Evolutionary conservation across 2,797 vertebrate genomes (phyloP).

Genomic region (Siniperca obscura): DNA sequence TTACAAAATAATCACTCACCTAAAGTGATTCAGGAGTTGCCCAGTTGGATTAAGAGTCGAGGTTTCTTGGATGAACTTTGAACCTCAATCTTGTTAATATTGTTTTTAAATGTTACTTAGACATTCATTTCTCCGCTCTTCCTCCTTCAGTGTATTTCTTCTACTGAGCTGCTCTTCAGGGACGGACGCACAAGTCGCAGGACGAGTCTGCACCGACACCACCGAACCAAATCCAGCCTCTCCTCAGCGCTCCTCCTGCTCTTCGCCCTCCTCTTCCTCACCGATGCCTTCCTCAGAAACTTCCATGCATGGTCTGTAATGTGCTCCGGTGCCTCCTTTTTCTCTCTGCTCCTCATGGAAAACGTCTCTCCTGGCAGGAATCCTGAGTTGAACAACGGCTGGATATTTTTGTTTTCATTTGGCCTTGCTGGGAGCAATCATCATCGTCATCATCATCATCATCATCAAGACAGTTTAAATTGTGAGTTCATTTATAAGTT

Average conservation of each 20-base stretch:
- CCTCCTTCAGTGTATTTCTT: conserved; percentile 84
- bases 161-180: conserved; percentile 76
- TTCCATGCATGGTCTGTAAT: conserved; percentile 26
- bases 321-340: conserved; percentile 40
- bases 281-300: conserved; percentile 52
- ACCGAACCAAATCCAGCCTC: conserved; percentile 22
- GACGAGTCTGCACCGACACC: conserved; percentile 28
- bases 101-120: not conserved
- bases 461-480: not conserved
- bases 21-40: no score
- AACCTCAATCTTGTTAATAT: not conserved
- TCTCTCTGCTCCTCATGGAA: not conserved
- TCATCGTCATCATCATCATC: no score
- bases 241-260: conserved; percentile 35
- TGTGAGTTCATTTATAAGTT: not conserved
- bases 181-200: conserved; percentile 22
- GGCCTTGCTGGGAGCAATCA: not conserved
- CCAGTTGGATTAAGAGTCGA: no score
- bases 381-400: not conserved
- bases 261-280: conserved; percentile 35
- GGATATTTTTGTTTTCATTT: not conserved
- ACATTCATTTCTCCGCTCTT: not conserved
- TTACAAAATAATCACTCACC: no score
- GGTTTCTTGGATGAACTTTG: no score
- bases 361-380: not conserved